Conservation (phyloP, 2,888 invertebrate species). For the Trypoxylon attenuatum region DNA sequence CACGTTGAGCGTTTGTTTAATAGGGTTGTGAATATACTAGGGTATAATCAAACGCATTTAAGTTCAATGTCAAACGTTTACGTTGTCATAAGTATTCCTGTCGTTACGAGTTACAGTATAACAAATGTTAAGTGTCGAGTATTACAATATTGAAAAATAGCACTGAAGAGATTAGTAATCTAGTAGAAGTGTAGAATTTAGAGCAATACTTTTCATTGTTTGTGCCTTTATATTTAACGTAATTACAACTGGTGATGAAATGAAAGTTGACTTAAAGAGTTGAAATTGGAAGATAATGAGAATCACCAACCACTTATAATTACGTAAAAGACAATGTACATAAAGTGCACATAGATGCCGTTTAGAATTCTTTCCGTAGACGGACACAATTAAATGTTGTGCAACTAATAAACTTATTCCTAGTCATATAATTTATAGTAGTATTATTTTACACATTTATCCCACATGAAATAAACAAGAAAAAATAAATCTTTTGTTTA, state of each 20-base stretch:
- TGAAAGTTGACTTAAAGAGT: not conserved
- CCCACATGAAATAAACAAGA: too few relatives aligned
- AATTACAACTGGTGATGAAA: slow-evolving; percentile 53
- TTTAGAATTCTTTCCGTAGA: not conserved
- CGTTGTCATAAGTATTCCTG: slow-evolving; percentile 40
- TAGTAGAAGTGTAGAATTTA: slow-evolving; percentile 45
- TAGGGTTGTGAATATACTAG: slow-evolving; percentile 65
- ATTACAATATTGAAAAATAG: slow-evolving; percentile 32
- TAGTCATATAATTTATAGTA: not conserved
- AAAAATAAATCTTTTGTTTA: too few relatives aligned
- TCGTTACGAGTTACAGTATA: slow-evolving; percentile 43
- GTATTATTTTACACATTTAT: too few relatives aligned
- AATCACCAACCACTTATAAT: not conserved
- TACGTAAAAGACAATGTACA: not conserved
- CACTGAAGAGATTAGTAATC: slow-evolving; percentile 32
- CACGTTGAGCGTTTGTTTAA: slow-evolving; percentile 43
- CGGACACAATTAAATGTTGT: not conserved
- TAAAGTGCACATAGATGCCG: not conserved
- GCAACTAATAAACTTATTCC: not conserved
- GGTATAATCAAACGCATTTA: slow-evolving; percentile 57
- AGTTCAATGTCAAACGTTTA: slow-evolving; percentile 53
- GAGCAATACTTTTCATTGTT: slow-evolving; percentile 63
- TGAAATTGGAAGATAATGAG: slow-evolving; percentile 5
- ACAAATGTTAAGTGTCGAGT: slow-evolving; percentile 44
- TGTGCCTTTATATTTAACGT: slow-evolving; percentile 68